Percentiles rank a stretch among this genome's conserved stretches.
phyloP scores from a whole-genome alignment of 2,797 vertebrate species.

The Bradypus variegatus region DNA sequence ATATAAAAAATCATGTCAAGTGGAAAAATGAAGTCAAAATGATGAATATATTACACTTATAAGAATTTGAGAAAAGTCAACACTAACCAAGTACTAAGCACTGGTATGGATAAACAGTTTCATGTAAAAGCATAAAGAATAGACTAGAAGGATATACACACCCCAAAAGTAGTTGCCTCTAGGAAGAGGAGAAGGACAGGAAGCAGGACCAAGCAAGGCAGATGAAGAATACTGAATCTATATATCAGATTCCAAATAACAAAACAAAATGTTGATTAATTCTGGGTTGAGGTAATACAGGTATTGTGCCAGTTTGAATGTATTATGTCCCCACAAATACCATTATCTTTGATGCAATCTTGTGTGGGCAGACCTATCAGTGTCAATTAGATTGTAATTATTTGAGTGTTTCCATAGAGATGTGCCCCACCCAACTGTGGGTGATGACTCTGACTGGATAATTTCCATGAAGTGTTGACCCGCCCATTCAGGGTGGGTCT shows the following conservation, averaged over 20 bases:
- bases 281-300: background rate
- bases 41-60: background rate
- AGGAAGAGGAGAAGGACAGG: background rate
- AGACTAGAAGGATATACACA: background rate
- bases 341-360: too few species aligned
- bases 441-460: too few species aligned
- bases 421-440: too few species aligned
- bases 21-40: slow-evolving; percentile 7
- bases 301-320: background rate
- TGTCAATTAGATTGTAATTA: too few species aligned
- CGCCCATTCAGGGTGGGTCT: too few species aligned
- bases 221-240: background rate
- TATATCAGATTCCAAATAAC: background rate
- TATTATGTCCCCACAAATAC: too few species aligned
- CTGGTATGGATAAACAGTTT: background rate
- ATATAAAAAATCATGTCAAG: background rate
- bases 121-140: slow-evolving; percentile 24
- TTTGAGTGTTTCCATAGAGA: too few species aligned
- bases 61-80: slow-evolving; percentile 28
- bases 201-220: background rate
- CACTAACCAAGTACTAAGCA: slow-evolving; percentile 17
- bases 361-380: too few species aligned
- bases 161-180: background rate
- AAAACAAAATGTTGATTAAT: slow-evolving; percentile 7
- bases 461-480: too few species aligned